Conservation (phyloP, 2,888 invertebrate genomes). For the Thalpophila matura region DNA sequence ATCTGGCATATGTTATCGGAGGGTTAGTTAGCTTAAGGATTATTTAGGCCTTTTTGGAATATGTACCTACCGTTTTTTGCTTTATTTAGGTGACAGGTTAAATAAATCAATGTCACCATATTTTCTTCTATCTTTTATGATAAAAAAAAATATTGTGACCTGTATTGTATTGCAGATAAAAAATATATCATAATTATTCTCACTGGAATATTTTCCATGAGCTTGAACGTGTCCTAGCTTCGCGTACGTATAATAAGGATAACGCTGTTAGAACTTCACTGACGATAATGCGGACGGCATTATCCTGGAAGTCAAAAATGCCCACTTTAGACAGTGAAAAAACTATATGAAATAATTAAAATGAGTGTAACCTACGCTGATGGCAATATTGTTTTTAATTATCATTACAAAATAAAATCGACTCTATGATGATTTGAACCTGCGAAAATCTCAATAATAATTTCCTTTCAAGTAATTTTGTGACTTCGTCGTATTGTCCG, state of each 20-base stretch:
- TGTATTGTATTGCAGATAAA: not conserved
- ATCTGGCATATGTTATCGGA: conserved; percentile 29
- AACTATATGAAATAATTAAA: no score
- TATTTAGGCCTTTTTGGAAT: conserved; percentile 20
- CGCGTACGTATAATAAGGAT: conserved; percentile 2
- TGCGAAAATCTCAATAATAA: no score
- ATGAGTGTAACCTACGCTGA: no score
- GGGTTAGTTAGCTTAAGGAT: conserved; percentile 18
- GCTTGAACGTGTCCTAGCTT: conserved; percentile 3
- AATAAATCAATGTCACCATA: not conserved
- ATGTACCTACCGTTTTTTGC: not conserved
- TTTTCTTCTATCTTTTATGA: not conserved
- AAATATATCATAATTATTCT: conserved; percentile 6
- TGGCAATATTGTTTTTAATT: no score
- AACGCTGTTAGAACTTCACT: no score
- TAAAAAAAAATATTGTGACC: not conserved
- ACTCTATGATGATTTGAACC: no score
- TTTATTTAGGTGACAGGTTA: not conserved
- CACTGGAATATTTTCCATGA: not conserved
- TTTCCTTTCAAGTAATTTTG: no score
- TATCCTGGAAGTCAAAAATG: no score
- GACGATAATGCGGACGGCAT: no score
- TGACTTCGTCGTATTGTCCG: no score
- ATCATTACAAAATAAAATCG: no score
- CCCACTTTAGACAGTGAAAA: no score